These are phyloP conservation scores for Tenebrio molitor DNA, from an alignment of 1,140 invertebrate genomes.

Conservation along the genomic window DNA sequence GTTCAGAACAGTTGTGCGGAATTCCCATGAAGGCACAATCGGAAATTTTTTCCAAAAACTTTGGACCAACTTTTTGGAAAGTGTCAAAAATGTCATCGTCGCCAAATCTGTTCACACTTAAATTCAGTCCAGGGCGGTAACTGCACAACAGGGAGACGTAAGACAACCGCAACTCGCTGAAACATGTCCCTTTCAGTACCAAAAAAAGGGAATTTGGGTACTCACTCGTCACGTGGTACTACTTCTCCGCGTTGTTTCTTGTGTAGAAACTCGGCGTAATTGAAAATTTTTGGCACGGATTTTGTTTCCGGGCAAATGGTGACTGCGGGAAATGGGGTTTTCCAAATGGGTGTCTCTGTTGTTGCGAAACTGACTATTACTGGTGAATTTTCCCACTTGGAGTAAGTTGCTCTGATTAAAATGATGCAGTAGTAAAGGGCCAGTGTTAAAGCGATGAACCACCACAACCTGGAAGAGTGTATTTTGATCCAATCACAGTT, in stretches of 20 bases:
- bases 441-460: slow-evolving; percentile 66
- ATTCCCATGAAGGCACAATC: slow-evolving; percentile 52
- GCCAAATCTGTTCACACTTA: slow-evolving; percentile 6
- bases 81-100: background rate
- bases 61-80: background rate
- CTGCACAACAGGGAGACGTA: slow-evolving; percentile 31
- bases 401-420: background rate
- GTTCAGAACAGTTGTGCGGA: slow-evolving; percentile 65
- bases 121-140: slow-evolving; percentile 16
- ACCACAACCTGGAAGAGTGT: slow-evolving; percentile 65
- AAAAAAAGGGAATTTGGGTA: background rate
- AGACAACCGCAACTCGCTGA: slow-evolving; percentile 47
- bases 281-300: slow-evolving; percentile 10
- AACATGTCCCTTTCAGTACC: background rate
- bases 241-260: background rate
- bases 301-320: slow-evolving; percentile 68
- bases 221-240: background rate
- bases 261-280: background rate
- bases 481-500: background rate
- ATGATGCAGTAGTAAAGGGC: slow-evolving; percentile 65
- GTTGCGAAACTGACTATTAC: slow-evolving; percentile 71
- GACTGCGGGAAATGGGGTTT: slow-evolving; percentile 69
- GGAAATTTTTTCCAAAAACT: slow-evolving; percentile 10
- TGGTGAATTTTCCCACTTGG: slow-evolving; percentile 69
- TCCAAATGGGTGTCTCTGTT: slow-evolving; percentile 68